Conservation (phyloP, 2,888 invertebrate species). For the Linnaemya tessellans region DNA sequence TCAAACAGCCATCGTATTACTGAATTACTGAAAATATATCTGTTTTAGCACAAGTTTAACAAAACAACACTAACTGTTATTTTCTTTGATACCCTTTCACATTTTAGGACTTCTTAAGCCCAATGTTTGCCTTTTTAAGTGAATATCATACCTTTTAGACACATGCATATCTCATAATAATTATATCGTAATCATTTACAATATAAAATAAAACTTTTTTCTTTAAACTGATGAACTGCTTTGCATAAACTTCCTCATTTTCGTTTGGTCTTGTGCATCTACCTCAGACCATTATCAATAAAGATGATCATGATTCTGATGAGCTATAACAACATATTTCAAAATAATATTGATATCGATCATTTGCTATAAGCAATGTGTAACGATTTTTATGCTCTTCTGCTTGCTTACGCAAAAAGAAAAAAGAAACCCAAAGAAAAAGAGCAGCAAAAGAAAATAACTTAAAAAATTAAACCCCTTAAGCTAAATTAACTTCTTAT, state of each 20-base stretch:
- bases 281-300: conserved; percentile 44
- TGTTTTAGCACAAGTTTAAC: too few species aligned
- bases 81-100: neutral
- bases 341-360: conserved; percentile 72
- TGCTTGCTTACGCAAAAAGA: conserved; percentile 38
- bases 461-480: conserved; percentile 63
- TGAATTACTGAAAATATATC: too few species aligned
- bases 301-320: conserved; percentile 68
- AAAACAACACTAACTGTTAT: neutral
- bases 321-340: conserved; percentile 72
- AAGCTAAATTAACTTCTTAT: conserved; percentile 71
- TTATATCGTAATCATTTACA: conserved; percentile 37
- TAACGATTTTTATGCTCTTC: conserved; percentile 56
- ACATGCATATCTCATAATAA: conserved; percentile 34
- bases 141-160: conserved; percentile 5
- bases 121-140: neutral
- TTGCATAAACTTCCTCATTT: conserved; percentile 63
- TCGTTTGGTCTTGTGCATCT: conserved; percentile 43
- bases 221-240: conserved; percentile 45
- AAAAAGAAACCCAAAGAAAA: neutral
- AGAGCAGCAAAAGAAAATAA: conserved; percentile 33
- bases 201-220: conserved; percentile 15
- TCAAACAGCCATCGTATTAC: too few species aligned
- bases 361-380: conserved; percentile 71
- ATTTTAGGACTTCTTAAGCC: neutral